Conservation (phyloP, 1,140 invertebrate species). For the Venturia canescens region DNA sequence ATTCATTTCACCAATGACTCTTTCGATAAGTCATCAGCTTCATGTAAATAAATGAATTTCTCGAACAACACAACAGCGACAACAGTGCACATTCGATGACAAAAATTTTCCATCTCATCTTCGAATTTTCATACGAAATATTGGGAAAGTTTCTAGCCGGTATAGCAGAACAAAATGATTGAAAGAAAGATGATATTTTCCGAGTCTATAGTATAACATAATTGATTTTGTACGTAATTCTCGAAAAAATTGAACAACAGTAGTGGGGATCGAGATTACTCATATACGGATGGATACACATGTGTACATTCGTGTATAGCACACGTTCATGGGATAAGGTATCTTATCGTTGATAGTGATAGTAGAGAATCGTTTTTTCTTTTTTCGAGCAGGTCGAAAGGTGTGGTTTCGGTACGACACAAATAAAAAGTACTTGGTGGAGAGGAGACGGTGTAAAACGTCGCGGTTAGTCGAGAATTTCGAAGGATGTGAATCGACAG, state of each 20-base stretch:
- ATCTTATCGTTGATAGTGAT: constrained; percentile 72
- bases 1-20: no score
- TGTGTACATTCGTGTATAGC: constrained; percentile 33
- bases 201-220: no score
- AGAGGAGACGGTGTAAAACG: background rate
- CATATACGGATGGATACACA: background rate
- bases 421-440: constrained; percentile 40
- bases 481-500: background rate
- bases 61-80: no score
- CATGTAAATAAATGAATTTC: no score
- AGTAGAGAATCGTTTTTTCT: constrained; percentile 60
- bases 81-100: no score
- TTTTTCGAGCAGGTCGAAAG: constrained; percentile 61
- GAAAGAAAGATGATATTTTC: no score
- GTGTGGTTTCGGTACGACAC: constrained; percentile 65
- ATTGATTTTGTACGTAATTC: no score
- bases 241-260: background rate
- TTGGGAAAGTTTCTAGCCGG: no score
- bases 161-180: no score
- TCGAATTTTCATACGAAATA: no score
- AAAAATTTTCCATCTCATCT: no score
- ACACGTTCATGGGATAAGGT: constrained; percentile 66
- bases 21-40: no score
- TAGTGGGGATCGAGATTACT: background rate
- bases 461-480: background rate